Conservation (phyloP, 2,113 vertebrate species). For the Lonchura striata region DNA sequence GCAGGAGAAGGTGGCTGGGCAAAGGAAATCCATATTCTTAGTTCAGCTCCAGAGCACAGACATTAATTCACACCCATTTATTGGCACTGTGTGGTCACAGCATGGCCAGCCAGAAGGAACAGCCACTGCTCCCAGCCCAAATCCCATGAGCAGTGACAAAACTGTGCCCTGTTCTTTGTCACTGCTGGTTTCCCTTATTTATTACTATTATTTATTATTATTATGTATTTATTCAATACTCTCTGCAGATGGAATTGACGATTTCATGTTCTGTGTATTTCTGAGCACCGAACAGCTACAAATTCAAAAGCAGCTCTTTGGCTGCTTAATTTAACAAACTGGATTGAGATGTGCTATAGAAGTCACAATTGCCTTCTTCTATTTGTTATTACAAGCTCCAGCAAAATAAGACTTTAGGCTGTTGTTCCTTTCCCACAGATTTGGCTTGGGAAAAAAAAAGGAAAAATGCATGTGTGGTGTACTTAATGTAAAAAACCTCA, state of each 20-base stretch:
- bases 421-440: neutral
- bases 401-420: neutral
- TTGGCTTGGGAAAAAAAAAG: neutral
- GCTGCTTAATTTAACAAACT: neutral
- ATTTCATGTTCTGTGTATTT: neutral
- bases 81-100: neutral
- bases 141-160: accelerated
- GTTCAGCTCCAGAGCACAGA: neutral
- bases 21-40: neutral
- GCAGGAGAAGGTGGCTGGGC: neutral
- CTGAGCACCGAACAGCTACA: neutral
- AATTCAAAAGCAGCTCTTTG: neutral
- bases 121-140: neutral
- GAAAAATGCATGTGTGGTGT: neutral
- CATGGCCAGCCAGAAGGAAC: neutral
- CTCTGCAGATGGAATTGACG: neutral
- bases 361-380: neutral
- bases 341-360: neutral
- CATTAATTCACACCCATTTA: neutral
- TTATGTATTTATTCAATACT: neutral
- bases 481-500: neutral
- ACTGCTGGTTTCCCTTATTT: neutral
- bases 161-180: neutral
- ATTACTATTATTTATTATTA: neutral
- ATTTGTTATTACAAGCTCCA: neutral